phyloP scores from a whole-genome alignment of 2,888 invertebrate genomes.

The Euzetes globulus region DNA sequence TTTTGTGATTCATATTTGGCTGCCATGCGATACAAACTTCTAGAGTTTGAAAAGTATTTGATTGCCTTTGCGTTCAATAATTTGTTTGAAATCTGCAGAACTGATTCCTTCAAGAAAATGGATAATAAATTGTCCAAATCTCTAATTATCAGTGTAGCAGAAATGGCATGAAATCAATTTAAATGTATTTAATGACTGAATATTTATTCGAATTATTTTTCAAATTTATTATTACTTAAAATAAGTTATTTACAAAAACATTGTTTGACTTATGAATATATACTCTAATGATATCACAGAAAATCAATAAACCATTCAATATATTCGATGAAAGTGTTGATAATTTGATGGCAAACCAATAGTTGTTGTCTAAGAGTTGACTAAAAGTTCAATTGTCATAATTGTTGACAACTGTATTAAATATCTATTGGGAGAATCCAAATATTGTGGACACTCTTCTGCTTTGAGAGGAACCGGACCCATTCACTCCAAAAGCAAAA shows the following conservation, averaged over 20 bases:
- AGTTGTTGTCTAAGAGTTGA: not conserved
- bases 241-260: not conserved
- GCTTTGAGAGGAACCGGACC: not conserved
- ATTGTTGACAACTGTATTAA: not conserved
- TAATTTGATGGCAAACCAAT: too few species aligned
- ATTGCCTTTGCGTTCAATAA: slow-evolving; percentile 30
- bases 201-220: not conserved
- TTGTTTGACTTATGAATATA: too few species aligned
- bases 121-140: slow-evolving; percentile 21
- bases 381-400: not conserved
- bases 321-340: too few species aligned
- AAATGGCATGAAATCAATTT: slow-evolving; percentile 18
- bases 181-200: not conserved
- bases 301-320: too few species aligned
- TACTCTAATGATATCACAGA: too few species aligned
- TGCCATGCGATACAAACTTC: slow-evolving; percentile 20
- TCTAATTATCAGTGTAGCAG: slow-evolving; percentile 26
- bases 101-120: slow-evolving; percentile 24
- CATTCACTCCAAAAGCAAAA: slow-evolving; percentile 39
- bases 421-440: not conserved
- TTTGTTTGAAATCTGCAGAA: slow-evolving; percentile 32
- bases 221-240: not conserved
- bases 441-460: slow-evolving; percentile 14
- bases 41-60: slow-evolving; percentile 27
- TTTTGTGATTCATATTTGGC: slow-evolving; percentile 28